Conservation (phyloP, 2,888 invertebrate genomes). For the Esperia sulphurella region DNA sequence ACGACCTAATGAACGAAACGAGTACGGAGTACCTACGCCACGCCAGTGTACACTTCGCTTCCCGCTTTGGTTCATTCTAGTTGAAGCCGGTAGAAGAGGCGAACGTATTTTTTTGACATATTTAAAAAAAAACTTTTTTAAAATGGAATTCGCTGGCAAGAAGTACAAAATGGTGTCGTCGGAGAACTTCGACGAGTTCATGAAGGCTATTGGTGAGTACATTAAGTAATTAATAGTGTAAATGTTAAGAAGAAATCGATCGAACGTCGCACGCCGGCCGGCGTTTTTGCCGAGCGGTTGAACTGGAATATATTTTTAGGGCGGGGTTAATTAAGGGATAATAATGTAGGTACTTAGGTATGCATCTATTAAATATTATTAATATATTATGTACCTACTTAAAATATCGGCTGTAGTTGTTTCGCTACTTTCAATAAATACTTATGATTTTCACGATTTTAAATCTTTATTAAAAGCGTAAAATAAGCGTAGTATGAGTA, state of each 20-base stretch:
- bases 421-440: no score
- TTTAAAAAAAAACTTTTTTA: conserved; percentile 21
- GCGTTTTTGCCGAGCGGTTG: conserved; percentile 17
- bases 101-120: conserved; percentile 24
- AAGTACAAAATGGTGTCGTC: conserved; percentile 89
- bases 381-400: no score
- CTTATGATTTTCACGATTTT: no score
- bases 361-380: no score
- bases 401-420: no score
- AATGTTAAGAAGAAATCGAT: conserved; percentile 22
- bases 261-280: conserved; percentile 47
- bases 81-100: conserved; percentile 40
- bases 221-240: conserved; percentile 21
- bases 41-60: background rate
- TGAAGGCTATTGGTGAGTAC: conserved; percentile 90
- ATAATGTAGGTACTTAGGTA: background rate
- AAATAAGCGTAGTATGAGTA: no score
- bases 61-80: conserved; percentile 45
- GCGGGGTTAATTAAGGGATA: background rate
- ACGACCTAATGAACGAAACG: no score
- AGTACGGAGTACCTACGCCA: no score
- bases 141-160: conserved; percentile 81
- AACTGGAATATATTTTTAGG: background rate
- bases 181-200: conserved; percentile 93
- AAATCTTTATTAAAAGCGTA: no score